Conservation (phyloP, 2,113 vertebrate genomes). For the Trochalopteron elliotii region DNA sequence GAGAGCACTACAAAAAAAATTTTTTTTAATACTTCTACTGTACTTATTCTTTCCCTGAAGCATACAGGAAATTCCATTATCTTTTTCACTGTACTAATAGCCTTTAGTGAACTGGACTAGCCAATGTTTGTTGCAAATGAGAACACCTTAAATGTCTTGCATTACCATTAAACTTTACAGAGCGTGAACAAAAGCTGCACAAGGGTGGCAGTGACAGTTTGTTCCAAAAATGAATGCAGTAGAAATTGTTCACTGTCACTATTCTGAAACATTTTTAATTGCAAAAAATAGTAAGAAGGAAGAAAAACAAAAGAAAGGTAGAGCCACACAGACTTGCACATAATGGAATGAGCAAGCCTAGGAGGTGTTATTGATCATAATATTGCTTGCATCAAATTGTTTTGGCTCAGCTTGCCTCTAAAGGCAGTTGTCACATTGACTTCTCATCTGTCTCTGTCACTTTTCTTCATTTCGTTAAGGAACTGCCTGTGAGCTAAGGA, state of each 20-base stretch:
- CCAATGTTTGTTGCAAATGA: background rate
- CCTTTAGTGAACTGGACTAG: background rate
- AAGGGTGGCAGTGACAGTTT: background rate
- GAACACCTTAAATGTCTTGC: background rate
- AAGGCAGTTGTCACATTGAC: background rate
- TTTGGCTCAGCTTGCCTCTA: background rate
- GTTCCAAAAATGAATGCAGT: background rate
- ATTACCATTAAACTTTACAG: conserved; percentile 1
- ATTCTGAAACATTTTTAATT: background rate
- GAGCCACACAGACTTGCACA: background rate
- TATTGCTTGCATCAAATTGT: background rate
- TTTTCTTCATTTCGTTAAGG: background rate
- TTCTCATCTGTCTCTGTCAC: conserved; percentile 11
- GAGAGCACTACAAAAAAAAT: background rate
- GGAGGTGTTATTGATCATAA: conserved; percentile 43
- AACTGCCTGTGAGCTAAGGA: background rate
- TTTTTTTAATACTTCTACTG: background rate
- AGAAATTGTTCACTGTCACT: background rate
- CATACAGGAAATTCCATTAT: background rate
- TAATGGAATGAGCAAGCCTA: conserved; percentile 5
- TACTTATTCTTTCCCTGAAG: background rate
- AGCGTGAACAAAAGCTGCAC: background rate
- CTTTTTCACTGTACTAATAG: background rate
- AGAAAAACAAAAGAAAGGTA: background rate
- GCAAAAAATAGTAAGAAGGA: no score